A percentile compares a stretch with the other conserved stretches of the same genome.
Conservation (phyloP, 2,797 vertebrate genomes). For the Lophius americanus region DNA sequence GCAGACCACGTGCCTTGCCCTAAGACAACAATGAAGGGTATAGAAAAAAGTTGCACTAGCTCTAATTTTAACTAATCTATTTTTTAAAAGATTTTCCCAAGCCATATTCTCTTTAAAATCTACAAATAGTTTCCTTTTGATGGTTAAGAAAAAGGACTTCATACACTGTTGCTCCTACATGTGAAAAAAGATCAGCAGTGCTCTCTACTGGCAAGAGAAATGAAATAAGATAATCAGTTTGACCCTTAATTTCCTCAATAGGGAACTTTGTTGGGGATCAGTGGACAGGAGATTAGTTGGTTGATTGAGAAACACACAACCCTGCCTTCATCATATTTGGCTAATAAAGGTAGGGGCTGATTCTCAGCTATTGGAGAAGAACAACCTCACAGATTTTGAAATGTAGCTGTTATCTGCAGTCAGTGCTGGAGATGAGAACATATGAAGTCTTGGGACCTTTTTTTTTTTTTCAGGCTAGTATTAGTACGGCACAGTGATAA, state of each 20-base stretch:
- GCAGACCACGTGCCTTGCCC: too few species aligned
- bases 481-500: too few species aligned
- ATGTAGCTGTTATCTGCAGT: too few species aligned
- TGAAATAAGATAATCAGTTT: background rate
- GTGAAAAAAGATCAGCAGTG: conserved; percentile 42
- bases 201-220: conserved; percentile 57
- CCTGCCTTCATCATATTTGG: background rate
- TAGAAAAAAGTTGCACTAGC: background rate
- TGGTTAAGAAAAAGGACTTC: background rate
- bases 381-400: too few species aligned
- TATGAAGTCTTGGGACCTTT: too few species aligned
- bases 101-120: conserved; percentile 7
- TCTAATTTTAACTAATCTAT: background rate
- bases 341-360: too few species aligned
- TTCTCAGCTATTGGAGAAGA: too few species aligned
- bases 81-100: background rate
- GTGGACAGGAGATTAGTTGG: background rate
- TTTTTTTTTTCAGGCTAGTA: too few species aligned
- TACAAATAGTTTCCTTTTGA: background rate
- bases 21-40: background rate
- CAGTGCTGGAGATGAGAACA: too few species aligned
- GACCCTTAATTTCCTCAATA: background rate
- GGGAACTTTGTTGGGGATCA: background rate
- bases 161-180: background rate
- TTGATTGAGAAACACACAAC: background rate